phyloP scores from a whole-genome alignment of 2,797 vertebrate species.

The Sebastes elongatus region DNA sequence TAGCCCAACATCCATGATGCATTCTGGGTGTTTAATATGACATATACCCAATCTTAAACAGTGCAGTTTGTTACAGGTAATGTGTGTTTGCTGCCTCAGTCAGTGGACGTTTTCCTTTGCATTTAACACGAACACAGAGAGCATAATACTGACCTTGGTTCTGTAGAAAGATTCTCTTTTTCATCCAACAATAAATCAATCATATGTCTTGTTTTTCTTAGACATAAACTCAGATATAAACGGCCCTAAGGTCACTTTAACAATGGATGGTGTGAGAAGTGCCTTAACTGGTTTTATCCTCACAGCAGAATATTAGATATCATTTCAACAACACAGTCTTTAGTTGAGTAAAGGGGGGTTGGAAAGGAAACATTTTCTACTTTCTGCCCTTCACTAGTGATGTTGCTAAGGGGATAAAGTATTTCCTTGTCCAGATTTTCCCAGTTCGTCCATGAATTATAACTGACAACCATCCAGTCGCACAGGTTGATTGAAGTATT shows the following conservation, averaged over 20 bases:
- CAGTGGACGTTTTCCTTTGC: not conserved
- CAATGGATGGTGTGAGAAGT: not conserved
- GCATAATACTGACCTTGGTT: not conserved
- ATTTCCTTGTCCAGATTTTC: not conserved
- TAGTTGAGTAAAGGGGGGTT: not conserved
- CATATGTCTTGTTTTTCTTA: not conserved
- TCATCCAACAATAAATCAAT: constrained; percentile 9
- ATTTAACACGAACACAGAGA: not conserved
- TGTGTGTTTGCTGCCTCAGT: not conserved
- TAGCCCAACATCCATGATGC: not conserved
- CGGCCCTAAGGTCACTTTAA: not conserved
- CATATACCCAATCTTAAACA: not conserved
- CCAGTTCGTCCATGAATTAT: not conserved
- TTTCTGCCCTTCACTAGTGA: constrained; percentile 4
- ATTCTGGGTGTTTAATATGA: not conserved
- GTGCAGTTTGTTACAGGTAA: not conserved
- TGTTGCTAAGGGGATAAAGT: not conserved
- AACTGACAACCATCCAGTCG: not conserved
- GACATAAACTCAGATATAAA: not conserved
- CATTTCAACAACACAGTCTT: not conserved
- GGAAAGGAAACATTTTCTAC: not conserved
- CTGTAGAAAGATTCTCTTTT: not conserved
- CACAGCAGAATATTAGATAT: not conserved
- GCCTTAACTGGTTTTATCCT: not conserved
- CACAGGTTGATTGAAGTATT: not conserved